phyloP scores from a whole-genome alignment of 2,113 vertebrate species.

The Peromyscus polionotus region DNA sequence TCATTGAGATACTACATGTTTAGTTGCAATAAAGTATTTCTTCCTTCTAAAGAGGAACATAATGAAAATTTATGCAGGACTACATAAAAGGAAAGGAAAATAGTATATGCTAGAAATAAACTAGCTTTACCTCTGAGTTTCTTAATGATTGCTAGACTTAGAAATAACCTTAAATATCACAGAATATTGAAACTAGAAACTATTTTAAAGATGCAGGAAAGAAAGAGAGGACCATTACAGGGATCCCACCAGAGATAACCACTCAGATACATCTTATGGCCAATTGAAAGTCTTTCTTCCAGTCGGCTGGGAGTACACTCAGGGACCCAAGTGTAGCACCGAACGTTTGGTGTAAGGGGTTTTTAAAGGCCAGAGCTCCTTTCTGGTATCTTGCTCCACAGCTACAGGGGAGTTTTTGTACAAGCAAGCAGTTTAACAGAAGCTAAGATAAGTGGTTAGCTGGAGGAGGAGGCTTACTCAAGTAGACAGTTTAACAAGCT shows the following conservation, averaged over 20 bases:
- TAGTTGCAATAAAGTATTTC: constrained; percentile 20
- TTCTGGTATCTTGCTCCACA: background rate
- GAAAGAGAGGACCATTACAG: background rate
- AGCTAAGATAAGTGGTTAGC: background rate
- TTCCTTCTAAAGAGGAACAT: constrained; percentile 15
- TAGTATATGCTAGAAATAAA: background rate
- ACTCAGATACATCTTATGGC: background rate
- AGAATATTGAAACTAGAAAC: background rate
- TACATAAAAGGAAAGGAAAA: background rate
- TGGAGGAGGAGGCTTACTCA: background rate
- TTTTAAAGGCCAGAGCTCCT: background rate
- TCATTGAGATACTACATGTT: background rate
- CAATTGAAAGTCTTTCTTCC: background rate
- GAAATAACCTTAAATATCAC: background rate
- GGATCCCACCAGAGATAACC: background rate
- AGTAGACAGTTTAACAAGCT: background rate
- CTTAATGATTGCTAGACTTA: background rate
- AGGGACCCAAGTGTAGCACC: background rate
- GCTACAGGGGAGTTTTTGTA: background rate
- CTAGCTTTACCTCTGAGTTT: constrained; percentile 7
- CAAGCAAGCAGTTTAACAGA: background rate
- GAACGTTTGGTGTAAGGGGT: background rate
- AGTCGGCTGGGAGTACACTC: background rate
- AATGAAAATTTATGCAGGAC: background rate
- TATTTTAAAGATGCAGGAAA: background rate